Base-by-base conservation (phyloP, 2,888 invertebrate species). In the Aphidoletes aphidimyza region DNA sequence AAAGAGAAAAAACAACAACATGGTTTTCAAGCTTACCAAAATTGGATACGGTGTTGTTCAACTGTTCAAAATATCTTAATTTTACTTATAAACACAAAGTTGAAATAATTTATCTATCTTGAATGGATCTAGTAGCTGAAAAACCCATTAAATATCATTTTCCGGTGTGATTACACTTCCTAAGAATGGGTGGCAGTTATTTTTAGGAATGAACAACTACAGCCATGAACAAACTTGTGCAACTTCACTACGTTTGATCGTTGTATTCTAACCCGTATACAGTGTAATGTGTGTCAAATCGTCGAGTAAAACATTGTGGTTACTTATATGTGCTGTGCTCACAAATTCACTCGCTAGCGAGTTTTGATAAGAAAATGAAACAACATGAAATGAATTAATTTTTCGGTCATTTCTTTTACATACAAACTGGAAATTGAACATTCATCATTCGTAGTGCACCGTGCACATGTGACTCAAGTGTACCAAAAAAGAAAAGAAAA, bases 161-260 rank as follows among this genome's bases (percentile, higher is more conserved):
- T 69, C 69, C 69, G 69, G 69, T 30, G 8, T 69, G 69, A 69
- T 69, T 30, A 69, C 34, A 34, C 17, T 34, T 54, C 30, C 34
- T 26, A 11, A 30, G 69, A 69, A 30, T 30, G 69, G 69, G 30
- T 30, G 34, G 69, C 30, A 30, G 14, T 69, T 69, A 69, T 69
- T 69, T 69, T 69, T 69, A 69, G 69, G 30, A 69, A 69, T 69
- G 69, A 69, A 30, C 69, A 69, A 30, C 26, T 3, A 54, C 26
- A 26, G 54, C 11, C n/a, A 54, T 54, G 26, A 54, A 22, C 54
- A 17, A 54, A 11, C 54, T 54, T 54, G 54, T 22, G 11, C 22
- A 54, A 54, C 11, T 26, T 54, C 26, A 54, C 17, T 47, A 14
- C 47, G 17, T 3, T 11, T 47, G 47, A 47, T 9, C 11, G 6